These are phyloP conservation scores for Myotis brandtii DNA, from an alignment of 2,113 vertebrate species.

Conservation along the genomic window DNA sequence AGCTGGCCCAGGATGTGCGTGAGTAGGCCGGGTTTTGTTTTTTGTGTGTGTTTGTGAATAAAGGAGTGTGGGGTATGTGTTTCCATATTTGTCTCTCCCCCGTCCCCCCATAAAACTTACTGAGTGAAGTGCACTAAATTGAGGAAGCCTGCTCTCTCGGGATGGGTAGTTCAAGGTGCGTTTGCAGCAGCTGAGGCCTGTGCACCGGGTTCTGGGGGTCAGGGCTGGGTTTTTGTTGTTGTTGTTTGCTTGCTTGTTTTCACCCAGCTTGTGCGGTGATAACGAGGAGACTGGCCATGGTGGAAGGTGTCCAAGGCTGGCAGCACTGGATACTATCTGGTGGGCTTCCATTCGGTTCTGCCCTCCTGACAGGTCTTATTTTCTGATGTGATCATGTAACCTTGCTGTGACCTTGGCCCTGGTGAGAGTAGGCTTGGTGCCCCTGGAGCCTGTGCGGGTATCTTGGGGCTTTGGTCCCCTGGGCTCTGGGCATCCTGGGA, in stretches of 20 bases:
- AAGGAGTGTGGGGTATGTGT: not conserved
- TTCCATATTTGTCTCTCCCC: not conserved
- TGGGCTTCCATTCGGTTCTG: not conserved
- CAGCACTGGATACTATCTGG: not conserved
- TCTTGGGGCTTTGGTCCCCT: not conserved
- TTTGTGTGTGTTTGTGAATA: not conserved
- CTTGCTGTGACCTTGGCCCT: not conserved
- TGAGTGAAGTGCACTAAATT: fast-evolving
- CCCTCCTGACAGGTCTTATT: not conserved
- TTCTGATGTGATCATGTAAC: not conserved
- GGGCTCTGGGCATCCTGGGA: not conserved
- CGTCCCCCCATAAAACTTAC: not conserved
- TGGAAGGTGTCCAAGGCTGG: not conserved
- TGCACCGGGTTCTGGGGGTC: not conserved
- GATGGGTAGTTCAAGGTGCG: not conserved
- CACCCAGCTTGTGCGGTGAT: not conserved
- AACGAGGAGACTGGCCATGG: not conserved
- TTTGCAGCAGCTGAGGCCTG: not conserved
- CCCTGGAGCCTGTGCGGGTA: not conserved
- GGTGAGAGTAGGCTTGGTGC: not conserved
- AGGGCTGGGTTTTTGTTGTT: not conserved
- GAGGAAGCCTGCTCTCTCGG: not conserved
- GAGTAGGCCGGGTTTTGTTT: not conserved
- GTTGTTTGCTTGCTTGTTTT: not conserved
- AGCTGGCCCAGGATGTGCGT: not conserved